Evolutionary conservation across 2,113 vertebrate species (phyloP), one percentile per base, ranked within the genome.

Genomic region (Callipepla squamata): DNA sequence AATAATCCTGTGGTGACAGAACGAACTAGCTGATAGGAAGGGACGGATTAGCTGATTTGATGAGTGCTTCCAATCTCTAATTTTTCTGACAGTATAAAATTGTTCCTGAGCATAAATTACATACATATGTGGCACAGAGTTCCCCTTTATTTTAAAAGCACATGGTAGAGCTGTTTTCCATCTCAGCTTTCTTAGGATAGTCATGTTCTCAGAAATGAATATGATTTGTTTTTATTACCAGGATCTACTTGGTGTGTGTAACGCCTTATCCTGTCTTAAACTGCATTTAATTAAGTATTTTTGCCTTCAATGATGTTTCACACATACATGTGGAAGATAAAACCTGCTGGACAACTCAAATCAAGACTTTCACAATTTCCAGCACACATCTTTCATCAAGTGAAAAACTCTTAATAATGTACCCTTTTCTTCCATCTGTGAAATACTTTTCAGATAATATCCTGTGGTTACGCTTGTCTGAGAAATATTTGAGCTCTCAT

Each of bases 1-100:
- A 94, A 88, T 90, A 96, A 95, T 85, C 91, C 40, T 85, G 65
- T 87, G 91, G 94, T 96, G 94, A 94, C 93, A 95, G 93, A 96
- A 79, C 58, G 90, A 94, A 86, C 80, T 90, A 91, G 90, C 42
- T 95, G 87, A 94, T 96, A 95, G 92, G 93, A 95, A 95, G 58
- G 89, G 80, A 95, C 48, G 53, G 90, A 95, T 96, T 96, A 96
- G 92, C 34, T 95, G 87, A 95, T 95, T 94, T 96, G 95, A 95
- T 86, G 77, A 83, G 11, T 80, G 47, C 87, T 92, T 92, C 90
- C 76, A 96, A 94, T 95, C 69, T 96, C 44, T 90, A 90, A 87
- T 96, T 96, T 94, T 96, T 93, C 83, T 96, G 93, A 96, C 91
- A 95, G 87, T 90, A 88, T 92, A 95, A 96, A 96, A 94, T 58